phyloP scores from a whole-genome alignment of 1,140 invertebrate genomes.

The Hestina assimilis region DNA sequence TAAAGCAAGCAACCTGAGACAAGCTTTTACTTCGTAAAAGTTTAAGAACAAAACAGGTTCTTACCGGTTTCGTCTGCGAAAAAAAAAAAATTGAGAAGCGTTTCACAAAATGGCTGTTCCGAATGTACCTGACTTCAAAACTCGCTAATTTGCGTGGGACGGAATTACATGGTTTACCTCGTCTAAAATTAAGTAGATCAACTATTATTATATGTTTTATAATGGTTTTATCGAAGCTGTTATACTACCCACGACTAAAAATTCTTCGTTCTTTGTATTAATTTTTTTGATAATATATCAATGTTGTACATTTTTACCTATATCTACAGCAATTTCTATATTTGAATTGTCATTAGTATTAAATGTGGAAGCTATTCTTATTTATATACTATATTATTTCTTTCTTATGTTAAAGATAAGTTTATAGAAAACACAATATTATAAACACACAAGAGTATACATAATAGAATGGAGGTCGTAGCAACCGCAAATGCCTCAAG shows the following conservation, averaged over 20 bases:
- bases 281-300: no score
- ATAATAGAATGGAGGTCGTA: conserved; percentile 13
- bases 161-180: conserved; percentile 18
- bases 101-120: conserved; percentile 30
- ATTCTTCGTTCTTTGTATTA: not conserved
- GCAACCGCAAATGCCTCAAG: conserved; percentile 12
- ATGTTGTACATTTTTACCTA: no score
- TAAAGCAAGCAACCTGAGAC: conserved; percentile 27
- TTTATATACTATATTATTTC: no score
- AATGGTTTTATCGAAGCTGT: conserved; percentile 1
- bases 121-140: conserved; percentile 27
- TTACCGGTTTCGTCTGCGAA: conserved; percentile 24
- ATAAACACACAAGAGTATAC: no score
- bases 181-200: conserved; percentile 12
- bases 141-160: conserved; percentile 28
- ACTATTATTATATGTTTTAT: conserved; percentile 3
- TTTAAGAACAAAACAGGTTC: conserved; percentile 37
- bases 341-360: no score
- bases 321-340: no score
- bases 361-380: no score
- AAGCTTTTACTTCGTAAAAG: conserved; percentile 32
- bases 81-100: conserved; percentile 35
- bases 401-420: no score
- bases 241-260: not conserved
- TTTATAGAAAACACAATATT: no score